phyloP scores from a whole-genome alignment of 2,113 vertebrate species.

The Hydropotes inermis region DNA sequence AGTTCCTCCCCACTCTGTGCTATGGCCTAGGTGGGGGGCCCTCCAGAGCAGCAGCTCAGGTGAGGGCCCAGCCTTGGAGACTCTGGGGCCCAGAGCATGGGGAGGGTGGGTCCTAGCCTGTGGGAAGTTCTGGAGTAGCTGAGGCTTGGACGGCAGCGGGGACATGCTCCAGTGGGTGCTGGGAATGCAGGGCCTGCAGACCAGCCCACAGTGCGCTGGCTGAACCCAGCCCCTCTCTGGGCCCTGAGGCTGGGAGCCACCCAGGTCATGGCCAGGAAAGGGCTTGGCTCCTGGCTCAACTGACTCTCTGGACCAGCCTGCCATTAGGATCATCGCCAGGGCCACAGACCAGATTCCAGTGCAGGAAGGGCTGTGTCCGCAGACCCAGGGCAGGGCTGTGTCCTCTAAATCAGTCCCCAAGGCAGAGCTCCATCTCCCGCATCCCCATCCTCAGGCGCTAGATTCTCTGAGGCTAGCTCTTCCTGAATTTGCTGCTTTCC shows the following conservation, averaged over 20 bases:
- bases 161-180: background rate
- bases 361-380: background rate
- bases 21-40: background rate
- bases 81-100: background rate
- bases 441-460: background rate
- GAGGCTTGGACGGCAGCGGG: background rate
- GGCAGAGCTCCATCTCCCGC: too few relatives aligned
- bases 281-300: background rate
- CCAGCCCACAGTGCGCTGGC: background rate
- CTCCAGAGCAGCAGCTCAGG: background rate
- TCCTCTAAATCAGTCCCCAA: too few relatives aligned
- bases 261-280: background rate
- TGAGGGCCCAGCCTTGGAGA: background rate
- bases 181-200: background rate
- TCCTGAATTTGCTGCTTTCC: background rate
- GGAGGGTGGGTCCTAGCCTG: background rate
- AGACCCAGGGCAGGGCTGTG: background rate
- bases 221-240: background rate
- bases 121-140: background rate
- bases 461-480: background rate
- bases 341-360: background rate
- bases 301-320: background rate
- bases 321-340: background rate
- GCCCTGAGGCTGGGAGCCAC: background rate
- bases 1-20: accelerated